Percentiles rank a stretch among this genome's conserved stretches.
phyloP scores from a whole-genome alignment of 2,797 vertebrate species.

The Pangasius larnaudii region DNA sequence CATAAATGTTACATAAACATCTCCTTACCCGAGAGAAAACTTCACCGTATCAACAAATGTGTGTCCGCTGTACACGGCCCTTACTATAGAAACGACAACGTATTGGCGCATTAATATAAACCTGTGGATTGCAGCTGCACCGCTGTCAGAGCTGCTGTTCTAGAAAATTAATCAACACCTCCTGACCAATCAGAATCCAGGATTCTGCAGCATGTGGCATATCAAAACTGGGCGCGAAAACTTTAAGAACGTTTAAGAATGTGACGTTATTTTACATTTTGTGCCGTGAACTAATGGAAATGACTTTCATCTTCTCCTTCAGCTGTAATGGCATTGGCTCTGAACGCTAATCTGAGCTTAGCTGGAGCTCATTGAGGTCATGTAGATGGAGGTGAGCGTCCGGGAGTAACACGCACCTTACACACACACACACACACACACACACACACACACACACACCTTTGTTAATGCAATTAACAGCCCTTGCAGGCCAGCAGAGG shows the following conservation, averaged over 20 bases:
- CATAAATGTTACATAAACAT: background rate
- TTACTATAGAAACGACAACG: background rate
- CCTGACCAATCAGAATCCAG: background rate
- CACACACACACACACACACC: conserved; percentile 43
- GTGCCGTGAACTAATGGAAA: background rate
- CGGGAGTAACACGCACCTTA: conserved; percentile 12
- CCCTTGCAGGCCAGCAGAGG: background rate
- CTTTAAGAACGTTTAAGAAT: background rate
- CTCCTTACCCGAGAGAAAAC: background rate
- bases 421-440: conserved; percentile 45
- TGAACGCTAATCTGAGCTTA: conserved; percentile 49
- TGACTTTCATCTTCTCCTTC: conserved; percentile 43
- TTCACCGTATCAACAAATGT: background rate
- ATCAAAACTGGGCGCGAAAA: background rate
- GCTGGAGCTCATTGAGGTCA: conserved; percentile 46
- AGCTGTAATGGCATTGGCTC: conserved; percentile 48
- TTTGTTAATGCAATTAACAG: conserved; percentile 7
- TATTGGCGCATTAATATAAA: background rate
- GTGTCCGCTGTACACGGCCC: background rate
- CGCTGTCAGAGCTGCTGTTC: background rate
- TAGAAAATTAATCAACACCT: background rate
- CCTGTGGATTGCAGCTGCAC: background rate
- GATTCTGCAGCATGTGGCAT: background rate
- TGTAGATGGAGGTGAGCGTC: conserved; percentile 40
- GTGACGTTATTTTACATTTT: background rate